A percentile compares a stretch with the other conserved stretches of the same genome.
Conservation (phyloP, 2,113 vertebrate species). For the Electrona antarctica region DNA sequence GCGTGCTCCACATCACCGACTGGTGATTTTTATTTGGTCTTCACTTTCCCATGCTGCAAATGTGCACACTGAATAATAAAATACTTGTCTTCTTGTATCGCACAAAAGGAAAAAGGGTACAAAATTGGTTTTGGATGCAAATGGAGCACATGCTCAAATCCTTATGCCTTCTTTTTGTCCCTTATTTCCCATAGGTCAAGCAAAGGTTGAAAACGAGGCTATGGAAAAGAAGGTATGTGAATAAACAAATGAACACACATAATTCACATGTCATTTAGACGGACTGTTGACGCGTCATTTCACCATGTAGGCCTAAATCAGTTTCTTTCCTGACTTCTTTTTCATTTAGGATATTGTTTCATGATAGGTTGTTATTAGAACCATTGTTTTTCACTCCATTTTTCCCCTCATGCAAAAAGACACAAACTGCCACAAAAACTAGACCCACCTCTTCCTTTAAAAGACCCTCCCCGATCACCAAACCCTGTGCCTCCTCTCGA, state of each 20-base stretch:
- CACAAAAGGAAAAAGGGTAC: conserved; percentile 1
- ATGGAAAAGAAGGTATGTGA: conserved; percentile 72
- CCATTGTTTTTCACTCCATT: conserved; percentile 67
- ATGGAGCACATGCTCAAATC: neutral
- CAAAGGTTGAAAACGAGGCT: conserved; percentile 72
- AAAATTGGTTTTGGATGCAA: neutral
- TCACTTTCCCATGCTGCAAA: conserved; percentile 22
- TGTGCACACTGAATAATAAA: conserved; percentile 8
- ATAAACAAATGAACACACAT: neutral
- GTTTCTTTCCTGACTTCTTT: too few relatives aligned
- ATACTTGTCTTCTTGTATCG: neutral
- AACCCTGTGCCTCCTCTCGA: conserved; percentile 73
- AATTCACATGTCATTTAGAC: neutral
- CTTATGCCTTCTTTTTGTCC: conserved; percentile 12
- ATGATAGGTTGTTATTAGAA: conserved; percentile 28
- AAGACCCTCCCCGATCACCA: conserved; percentile 77
- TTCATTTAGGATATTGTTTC: neutral
- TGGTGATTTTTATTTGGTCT: conserved; percentile 22
- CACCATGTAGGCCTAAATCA: neutral
- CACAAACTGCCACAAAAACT: conserved; percentile 80
- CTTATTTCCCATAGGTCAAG: conserved; percentile 65
- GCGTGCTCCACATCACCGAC: conserved; percentile 40
- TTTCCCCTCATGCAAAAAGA: conserved; percentile 81
- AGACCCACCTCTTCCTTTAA: conserved; percentile 81
- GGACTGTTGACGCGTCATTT: neutral